A percentile compares a stretch with the other conserved stretches of the same genome.
phyloP scores from a whole-genome alignment of 1,140 invertebrate species.

The Apolygus lucorum region DNA sequence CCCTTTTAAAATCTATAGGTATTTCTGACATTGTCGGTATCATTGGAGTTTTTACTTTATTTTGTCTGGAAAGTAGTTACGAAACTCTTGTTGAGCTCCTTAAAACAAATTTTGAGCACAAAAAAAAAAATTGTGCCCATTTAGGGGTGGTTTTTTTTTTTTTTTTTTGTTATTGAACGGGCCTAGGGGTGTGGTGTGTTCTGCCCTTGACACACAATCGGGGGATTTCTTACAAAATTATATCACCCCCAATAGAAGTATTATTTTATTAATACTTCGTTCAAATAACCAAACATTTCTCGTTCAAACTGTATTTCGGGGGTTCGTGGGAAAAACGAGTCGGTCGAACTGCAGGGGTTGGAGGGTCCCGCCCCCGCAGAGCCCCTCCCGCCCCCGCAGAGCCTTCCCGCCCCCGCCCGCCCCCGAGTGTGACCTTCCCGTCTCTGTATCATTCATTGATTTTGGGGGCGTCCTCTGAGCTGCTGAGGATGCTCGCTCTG shows the following conservation, averaged over 20 bases:
- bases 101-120: too few relatives aligned
- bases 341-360: too few relatives aligned
- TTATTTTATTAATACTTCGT: not conserved
- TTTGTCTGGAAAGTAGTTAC: not conserved
- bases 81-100: not conserved
- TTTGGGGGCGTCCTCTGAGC: not conserved
- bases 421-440: not conserved
- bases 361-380: too few relatives aligned
- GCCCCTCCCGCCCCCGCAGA: not conserved
- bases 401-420: too few relatives aligned
- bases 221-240: not conserved
- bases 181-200: not conserved
- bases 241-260: not conserved
- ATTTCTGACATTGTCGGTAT: not conserved
- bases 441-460: not conserved
- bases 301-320: not conserved
- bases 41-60: not conserved
- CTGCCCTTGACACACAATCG: not conserved
- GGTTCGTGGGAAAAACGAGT: not conserved
- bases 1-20: too few relatives aligned
- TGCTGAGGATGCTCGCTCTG: not conserved
- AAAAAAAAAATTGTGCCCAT: not conserved
- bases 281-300: not conserved
- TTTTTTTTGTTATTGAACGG: not conserved
- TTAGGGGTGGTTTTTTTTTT: not conserved